These are phyloP conservation scores for Apodemus speciosus DNA, from an alignment of 2,113 vertebrate species.

Conservation along the genomic window DNA sequence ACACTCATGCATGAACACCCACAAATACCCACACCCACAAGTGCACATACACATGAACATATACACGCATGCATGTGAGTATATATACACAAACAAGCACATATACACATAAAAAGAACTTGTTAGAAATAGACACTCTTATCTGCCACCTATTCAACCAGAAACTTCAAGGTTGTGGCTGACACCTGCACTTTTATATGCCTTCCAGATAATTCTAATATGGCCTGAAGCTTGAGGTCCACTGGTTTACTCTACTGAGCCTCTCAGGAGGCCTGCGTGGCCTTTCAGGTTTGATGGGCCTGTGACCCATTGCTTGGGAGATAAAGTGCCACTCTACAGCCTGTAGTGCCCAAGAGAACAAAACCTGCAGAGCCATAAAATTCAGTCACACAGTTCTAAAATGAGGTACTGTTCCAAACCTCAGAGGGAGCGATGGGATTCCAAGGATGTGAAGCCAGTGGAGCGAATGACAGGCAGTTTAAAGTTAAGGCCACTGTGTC, in stretches of 20 bases:
- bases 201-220: neutral
- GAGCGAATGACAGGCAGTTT: conserved; percentile 15
- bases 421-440: conserved; percentile 24
- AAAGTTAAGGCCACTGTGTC: conserved; percentile 40
- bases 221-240: neutral
- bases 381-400: conserved; percentile 4
- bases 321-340: conserved; percentile 32
- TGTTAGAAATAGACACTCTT: neutral
- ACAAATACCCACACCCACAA: neutral
- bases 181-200: neutral
- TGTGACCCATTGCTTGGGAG: neutral
- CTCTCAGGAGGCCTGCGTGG: neutral
- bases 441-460: neutral
- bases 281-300: neutral
- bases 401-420: conserved; percentile 39
- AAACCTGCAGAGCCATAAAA: conserved; percentile 42
- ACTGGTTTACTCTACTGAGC: neutral
- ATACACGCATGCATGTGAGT: neutral
- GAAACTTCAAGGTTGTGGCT: neutral
- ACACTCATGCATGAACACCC: neutral
- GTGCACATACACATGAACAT: neutral
- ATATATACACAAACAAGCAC: neutral
- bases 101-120: neutral
- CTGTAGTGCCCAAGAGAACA: conserved; percentile 37
- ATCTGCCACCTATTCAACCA: neutral